Conservation (phyloP, 2,113 vertebrate genomes). For the Protomyctophum bolini region DNA sequence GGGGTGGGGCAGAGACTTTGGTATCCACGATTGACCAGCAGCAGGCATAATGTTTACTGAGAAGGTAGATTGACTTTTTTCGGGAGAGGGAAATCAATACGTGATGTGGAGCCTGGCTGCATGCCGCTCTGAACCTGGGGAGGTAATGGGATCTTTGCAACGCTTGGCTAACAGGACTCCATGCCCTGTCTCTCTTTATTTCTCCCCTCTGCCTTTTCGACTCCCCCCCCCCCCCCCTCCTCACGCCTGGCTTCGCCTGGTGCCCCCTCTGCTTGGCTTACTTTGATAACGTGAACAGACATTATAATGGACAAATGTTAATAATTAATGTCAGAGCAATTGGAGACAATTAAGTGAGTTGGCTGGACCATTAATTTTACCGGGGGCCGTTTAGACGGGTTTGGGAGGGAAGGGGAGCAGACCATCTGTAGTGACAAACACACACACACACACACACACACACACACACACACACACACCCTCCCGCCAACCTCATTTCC, state of each 20-base stretch:
- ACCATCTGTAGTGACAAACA: conserved; percentile 53
- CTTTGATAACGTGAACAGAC: conserved; percentile 61
- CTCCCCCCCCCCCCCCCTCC: background rate
- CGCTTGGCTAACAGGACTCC: conserved; percentile 70
- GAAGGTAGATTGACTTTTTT: conserved; percentile 75
- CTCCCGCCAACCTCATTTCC: background rate
- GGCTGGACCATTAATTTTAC: conserved; percentile 81
- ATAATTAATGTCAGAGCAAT: conserved; percentile 84
- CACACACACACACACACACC: conserved; percentile 21
- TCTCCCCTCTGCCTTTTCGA: conserved; percentile 35
- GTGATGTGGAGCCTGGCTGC: conserved; percentile 58
- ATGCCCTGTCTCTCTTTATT: conserved; percentile 52
- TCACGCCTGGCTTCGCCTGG: conserved; percentile 27
- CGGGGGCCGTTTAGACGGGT: conserved; percentile 31
- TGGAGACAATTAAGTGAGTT: conserved; percentile 81
- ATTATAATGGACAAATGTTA: conserved; percentile 70
- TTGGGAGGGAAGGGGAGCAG: conserved; percentile 32
- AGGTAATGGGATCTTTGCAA: conserved; percentile 76
- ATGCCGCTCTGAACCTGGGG: conserved; percentile 67
- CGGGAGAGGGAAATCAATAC: conserved; percentile 74
- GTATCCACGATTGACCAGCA: conserved; percentile 59
- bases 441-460: conserved; percentile 2
- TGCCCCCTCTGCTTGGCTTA: conserved; percentile 47
- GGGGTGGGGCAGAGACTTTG: conserved; percentile 16
- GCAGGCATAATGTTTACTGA: conserved; percentile 78